Evolutionary conservation across 2,113 vertebrate species (phyloP).

Genomic region (Laticauda laticaudata): DNA sequence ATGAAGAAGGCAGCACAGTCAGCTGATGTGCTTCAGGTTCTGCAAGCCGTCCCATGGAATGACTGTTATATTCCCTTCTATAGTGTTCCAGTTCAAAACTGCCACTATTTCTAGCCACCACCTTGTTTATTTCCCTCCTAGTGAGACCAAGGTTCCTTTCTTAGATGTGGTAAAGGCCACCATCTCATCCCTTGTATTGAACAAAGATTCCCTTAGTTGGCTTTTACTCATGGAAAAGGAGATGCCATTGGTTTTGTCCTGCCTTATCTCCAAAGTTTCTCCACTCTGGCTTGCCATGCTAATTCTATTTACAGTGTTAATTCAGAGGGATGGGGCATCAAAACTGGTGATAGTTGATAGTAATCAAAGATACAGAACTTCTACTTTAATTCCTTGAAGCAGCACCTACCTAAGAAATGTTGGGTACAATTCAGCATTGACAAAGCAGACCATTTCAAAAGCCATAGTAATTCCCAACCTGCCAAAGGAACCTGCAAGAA

Average conservation of each 20-base stretch:
- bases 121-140: not conserved
- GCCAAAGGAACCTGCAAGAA: conserved; percentile 76
- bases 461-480: conserved; percentile 89
- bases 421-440: conserved; percentile 88
- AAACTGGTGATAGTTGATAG: not conserved
- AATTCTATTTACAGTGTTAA: not conserved
- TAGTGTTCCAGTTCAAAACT: not conserved
- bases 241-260: not conserved
- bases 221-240: not conserved
- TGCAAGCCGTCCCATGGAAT: not conserved
- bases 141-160: not conserved
- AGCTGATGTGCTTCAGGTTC: not conserved
- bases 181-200: not conserved
- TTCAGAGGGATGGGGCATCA: not conserved
- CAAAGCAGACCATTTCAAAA: conserved; percentile 90
- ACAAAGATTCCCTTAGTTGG: not conserved
- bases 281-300: not conserved
- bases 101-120: not conserved
- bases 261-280: not conserved
- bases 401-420: conserved; percentile 84
- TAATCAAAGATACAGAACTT: not conserved
- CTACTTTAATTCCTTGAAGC: not conserved
- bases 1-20: not conserved
- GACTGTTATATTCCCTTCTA: not conserved
- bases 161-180: not conserved